Evolutionary conservation across 1,140 invertebrate genomes (phyloP), one percentile per base, ranked within the genome.

Genomic region (Drosophila nebulosa): DNA sequence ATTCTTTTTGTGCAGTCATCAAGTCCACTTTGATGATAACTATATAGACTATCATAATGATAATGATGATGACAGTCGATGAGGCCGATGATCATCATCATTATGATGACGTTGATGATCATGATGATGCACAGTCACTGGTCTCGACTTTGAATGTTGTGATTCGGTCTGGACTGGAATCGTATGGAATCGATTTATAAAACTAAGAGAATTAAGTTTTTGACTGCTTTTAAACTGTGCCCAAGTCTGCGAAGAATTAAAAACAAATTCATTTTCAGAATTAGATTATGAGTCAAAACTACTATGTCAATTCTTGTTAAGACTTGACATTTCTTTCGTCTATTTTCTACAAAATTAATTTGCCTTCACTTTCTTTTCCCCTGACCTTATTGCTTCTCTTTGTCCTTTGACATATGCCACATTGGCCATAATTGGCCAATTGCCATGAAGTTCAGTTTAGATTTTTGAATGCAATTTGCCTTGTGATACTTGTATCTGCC

Each of bases 321-420:
- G 30, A 32, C 1, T 32, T 10, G 10, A 32, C 1, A 10, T 32
- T 32, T 32, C 7, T 32, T 3, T n/a, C n/a, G n/a, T n/a, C 30
- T 1, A 10, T 32, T 32, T 32, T 12, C 6, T 1, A 36, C 3
- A 36, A 36, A 36, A 36, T 36, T 36, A 10, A 1, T 21, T 10
- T 21, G 39, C 18, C 9, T 21, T 46, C 6, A 18, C 32, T 36
- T 39, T 39, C 18, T 22, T 27, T 22, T 58, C 35, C 14, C 26
- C 12, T 55, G 21, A 18, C 42, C 27, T 68, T 21, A 12, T 24
- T 24, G 21, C 18, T 36, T 26, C 22, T 22, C 4, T 16, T 60
- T 69, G 74, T 76, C 74, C 74, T 76, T 64, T 76, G 69, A 62
- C 69, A 72, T 52, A 64, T 64, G 55, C 16, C 64, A 51, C 18